Evolutionary conservation across 2,113 vertebrate species (phyloP), one percentile per base, ranked within the genome.

Genomic region (Okapia johnstoni): DNA sequence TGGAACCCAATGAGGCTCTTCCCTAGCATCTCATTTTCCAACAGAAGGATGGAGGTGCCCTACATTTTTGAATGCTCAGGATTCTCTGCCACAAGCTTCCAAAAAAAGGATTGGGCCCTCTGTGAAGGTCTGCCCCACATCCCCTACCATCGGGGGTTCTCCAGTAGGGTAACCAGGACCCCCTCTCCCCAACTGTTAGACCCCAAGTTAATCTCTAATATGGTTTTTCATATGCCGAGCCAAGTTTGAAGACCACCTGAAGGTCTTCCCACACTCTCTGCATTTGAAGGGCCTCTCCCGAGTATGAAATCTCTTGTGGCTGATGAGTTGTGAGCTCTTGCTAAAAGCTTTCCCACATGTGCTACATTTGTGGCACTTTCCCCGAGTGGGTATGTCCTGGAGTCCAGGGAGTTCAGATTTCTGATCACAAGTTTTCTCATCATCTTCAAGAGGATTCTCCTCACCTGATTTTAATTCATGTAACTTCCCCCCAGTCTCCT

Each of bases 211-310:
- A 60, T 94, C 88, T 58, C 66, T 40, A 14, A 40, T 1, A 7
- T 98, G 98, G 25, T 79, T 96, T 63, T 98, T 98, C 97, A 95
- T 55, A 33, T 98, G 98, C 40, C 98, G 96, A 23, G 98, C 40
- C 94, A 98, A 25, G 36, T 98, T 98, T 4, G 98, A 98, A 60
- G 97, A 93, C 98, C 98, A 98, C n/a, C 98, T 73, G 77, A 98
- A 98, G 91, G 97, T 96, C 91, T 98, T 98, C 52, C 86, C 97
- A n/a, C 98, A 98, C 40, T 84, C 79, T 15, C 13, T 40, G 57
- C 98, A 98, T 13, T 93, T 91, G 88, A 98, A 98, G 55, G 98
- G 98, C 92, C 96, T 91, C 96, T 98, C 98, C 25, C 96, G 86
- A 4, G 98, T 98, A 46, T 98, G 98, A 33, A 97, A 97, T 16